Evolutionary conservation across 2,113 vertebrate genomes (phyloP).

Genomic region (Actenoides hombroni): DNA sequence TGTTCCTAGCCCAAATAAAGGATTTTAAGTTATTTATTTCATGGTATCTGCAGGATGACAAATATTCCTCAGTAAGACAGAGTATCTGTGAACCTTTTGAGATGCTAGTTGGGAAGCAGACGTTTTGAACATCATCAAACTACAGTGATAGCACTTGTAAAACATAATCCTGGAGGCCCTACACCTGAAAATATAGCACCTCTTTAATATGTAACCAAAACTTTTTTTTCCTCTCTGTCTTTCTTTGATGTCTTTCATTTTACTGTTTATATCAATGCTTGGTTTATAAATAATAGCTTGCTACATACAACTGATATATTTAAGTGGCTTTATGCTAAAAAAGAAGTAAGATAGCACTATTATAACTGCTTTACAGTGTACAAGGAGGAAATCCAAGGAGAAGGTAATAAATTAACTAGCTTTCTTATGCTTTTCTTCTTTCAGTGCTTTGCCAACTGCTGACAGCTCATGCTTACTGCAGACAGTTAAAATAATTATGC

Average conservation of each 20-base stretch:
- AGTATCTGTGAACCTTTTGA: background rate
- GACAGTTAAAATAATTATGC: background rate
- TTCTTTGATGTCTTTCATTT: background rate
- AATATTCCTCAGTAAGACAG: background rate
- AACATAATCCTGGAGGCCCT: background rate
- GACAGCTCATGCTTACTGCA: background rate
- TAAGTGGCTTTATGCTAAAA: background rate
- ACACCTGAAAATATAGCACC: background rate
- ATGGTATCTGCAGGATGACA: background rate
- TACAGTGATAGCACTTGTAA: background rate
- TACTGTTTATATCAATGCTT: background rate
- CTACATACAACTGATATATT: background rate
- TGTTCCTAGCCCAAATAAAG: background rate
- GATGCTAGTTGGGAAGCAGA: background rate
- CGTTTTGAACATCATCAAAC: background rate
- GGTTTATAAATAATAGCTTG: background rate
- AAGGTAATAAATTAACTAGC: background rate
- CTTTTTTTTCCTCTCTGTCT: background rate
- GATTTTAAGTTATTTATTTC: background rate
- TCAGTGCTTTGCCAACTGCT: background rate
- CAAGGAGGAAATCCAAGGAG: background rate
- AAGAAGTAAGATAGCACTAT: background rate
- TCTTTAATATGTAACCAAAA: background rate
- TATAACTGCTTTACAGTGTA: background rate
- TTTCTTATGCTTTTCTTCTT: background rate